Percentiles rank a stretch among this genome's conserved stretches.
phyloP scores from a whole-genome alignment of 2,113 vertebrate genomes.

The Chloropsis hardwickii region DNA sequence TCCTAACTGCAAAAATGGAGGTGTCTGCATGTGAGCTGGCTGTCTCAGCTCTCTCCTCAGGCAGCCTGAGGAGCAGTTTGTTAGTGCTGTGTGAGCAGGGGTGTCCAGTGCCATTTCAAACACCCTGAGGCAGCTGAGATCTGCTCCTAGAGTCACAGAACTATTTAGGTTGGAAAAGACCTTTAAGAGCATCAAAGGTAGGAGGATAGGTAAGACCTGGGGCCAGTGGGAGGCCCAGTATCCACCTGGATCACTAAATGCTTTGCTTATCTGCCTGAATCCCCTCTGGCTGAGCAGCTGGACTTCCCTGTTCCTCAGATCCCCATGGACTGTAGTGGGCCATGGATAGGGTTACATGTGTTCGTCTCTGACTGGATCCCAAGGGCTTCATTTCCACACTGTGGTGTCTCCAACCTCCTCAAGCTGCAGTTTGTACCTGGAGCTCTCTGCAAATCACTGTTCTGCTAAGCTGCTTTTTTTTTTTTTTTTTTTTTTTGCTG shows the following conservation, averaged over 20 bases:
- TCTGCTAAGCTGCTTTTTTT: neutral
- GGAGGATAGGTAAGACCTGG: neutral
- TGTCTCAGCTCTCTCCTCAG: neutral
- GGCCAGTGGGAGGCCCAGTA: neutral
- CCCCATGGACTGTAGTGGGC: neutral
- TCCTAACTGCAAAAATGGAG: neutral
- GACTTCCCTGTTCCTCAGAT: neutral
- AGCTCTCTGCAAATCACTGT: neutral
- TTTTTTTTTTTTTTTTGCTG: neutral
- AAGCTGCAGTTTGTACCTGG: neutral
- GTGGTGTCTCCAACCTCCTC: neutral
- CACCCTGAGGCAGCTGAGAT: neutral
- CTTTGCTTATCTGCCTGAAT: neutral
- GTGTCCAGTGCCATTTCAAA: neutral
- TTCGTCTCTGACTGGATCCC: neutral
- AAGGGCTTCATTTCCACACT: neutral
- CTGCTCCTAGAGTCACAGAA: neutral
- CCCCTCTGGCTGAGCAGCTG: neutral
- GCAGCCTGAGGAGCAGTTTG: neutral
- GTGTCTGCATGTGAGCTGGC: neutral
- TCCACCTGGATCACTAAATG: neutral
- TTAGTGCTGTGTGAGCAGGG: neutral
- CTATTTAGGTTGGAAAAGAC: neutral
- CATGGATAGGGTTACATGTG: neutral
- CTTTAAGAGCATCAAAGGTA: neutral